Percentiles rank a stretch among this genome's conserved stretches.
Conservation (phyloP, 2,888 invertebrate species). For the Anodontia alba region DNA sequence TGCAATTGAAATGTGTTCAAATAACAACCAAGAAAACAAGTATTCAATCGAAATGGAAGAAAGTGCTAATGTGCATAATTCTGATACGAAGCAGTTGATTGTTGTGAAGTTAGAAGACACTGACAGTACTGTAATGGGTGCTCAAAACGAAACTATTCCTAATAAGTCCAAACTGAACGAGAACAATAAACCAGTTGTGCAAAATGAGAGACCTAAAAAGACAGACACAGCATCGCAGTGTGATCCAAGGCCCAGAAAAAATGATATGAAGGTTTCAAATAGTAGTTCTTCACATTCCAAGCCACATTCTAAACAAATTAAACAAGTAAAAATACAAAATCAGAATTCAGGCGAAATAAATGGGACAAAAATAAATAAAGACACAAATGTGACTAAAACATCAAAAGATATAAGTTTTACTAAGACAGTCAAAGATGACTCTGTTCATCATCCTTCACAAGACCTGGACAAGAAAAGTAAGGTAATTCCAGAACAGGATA, state of each 20-base stretch:
- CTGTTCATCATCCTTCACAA: background rate
- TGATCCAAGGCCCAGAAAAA: conserved; percentile 56
- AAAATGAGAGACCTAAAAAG: conserved; percentile 48
- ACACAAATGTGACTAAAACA: background rate
- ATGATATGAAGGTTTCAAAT: background rate
- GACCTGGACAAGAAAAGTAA: background rate
- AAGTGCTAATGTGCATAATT: background rate
- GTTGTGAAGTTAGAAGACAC: background rate
- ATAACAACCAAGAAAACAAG: conserved; percentile 5
- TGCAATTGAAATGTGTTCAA: conserved; percentile 61
- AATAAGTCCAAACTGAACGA: background rate
- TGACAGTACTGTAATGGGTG: background rate
- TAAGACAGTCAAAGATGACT: too few relatives aligned
- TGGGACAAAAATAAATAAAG: background rate
- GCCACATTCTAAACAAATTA: conserved; percentile 26
- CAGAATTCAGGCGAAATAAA: background rate
- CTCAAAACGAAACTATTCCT: background rate
- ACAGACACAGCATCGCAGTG: conserved; percentile 61
- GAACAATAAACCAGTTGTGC: background rate
- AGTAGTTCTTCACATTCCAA: conserved; percentile 49
- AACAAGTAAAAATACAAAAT: conserved; percentile 2
- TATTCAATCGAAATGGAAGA: background rate
- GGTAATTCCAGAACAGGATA: background rate
- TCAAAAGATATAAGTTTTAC: background rate
- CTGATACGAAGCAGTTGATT: background rate